Conservation (phyloP, 64 coral and sea anemone species). For the Stylophora pistillata region DNA sequence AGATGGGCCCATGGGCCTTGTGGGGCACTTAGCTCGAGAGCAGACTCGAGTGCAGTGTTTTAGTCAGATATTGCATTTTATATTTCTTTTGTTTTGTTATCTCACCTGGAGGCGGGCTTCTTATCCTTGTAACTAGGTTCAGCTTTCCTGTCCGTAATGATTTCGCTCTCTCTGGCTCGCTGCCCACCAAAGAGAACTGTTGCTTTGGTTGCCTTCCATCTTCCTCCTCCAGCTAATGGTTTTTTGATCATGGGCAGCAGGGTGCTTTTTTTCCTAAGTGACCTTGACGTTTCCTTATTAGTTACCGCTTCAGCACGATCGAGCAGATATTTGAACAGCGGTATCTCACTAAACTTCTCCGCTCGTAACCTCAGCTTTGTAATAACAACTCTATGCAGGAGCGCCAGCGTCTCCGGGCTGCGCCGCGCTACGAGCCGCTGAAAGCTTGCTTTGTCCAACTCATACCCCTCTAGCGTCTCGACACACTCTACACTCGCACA, state of each 20-base stretch:
- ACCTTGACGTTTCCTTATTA: not conserved
- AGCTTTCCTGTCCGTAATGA: not conserved
- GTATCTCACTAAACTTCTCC: conserved; percentile 52
- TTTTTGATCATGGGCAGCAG: not conserved
- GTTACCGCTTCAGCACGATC: conserved; percentile 25
- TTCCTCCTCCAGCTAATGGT: not conserved
- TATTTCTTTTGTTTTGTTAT: too few relatives aligned
- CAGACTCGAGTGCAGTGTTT: too few relatives aligned
- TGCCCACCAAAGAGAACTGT: not conserved
- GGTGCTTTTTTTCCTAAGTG: not conserved
- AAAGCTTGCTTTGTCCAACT: conserved; percentile 83
- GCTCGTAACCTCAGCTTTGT: conserved; percentile 59
- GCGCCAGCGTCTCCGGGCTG: conserved; percentile 61
- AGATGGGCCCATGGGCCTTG: too few relatives aligned
- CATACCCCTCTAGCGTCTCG: conserved; percentile 76
- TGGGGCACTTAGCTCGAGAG: too few relatives aligned
- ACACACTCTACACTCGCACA: conserved; percentile 72
- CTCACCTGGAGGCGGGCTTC: not conserved
- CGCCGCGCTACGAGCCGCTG: conserved; percentile 64
- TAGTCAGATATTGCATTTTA: too few relatives aligned
- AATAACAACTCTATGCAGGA: conserved; percentile 54
- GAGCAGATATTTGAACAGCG: conserved; percentile 60
- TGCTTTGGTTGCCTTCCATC: not conserved
- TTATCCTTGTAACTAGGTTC: not conserved
- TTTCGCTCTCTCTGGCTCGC: not conserved